phyloP scores from a whole-genome alignment of 2,113 vertebrate species.

The Hippocampus barbouri region DNA sequence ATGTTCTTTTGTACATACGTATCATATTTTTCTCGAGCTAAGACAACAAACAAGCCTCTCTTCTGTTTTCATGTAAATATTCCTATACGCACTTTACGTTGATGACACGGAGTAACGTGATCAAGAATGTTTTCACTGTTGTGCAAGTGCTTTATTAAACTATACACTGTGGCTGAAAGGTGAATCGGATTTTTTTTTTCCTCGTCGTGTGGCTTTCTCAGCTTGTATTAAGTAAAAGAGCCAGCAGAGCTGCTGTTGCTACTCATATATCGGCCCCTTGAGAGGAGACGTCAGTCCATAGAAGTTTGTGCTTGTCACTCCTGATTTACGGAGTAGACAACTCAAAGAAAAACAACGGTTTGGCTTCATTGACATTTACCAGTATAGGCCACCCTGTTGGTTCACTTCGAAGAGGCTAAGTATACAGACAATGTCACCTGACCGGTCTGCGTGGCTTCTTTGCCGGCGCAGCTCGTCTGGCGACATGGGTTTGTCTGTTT shows the following conservation, averaged over 20 bases:
- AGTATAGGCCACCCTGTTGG: conserved; percentile 1
- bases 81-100: conserved; percentile 45
- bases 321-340: not conserved
- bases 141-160: conserved; percentile 42
- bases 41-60: not conserved
- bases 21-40: conserved; percentile 3
- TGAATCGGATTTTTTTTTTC: not conserved
- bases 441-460: conserved; percentile 47
- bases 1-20: conserved; percentile 15
- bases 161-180: conserved; percentile 3
- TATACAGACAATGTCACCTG: conserved; percentile 45
- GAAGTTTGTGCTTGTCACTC: not conserved
- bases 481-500: conserved; percentile 39
- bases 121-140: conserved; percentile 6
- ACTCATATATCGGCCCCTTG: not conserved
- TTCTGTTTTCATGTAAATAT: conserved; percentile 30
- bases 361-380: not conserved
- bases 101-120: not conserved
- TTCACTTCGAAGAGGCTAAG: not conserved
- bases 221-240: not conserved
- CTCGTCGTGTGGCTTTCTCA: too few relatives aligned
- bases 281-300: too few relatives aligned
- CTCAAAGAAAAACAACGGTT: not conserved
- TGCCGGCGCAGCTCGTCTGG: conserved; percentile 12
- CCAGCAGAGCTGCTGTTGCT: not conserved